phyloP scores from a whole-genome alignment of 2,113 vertebrate genomes.

The Mesoclemmys tuberculata region DNA sequence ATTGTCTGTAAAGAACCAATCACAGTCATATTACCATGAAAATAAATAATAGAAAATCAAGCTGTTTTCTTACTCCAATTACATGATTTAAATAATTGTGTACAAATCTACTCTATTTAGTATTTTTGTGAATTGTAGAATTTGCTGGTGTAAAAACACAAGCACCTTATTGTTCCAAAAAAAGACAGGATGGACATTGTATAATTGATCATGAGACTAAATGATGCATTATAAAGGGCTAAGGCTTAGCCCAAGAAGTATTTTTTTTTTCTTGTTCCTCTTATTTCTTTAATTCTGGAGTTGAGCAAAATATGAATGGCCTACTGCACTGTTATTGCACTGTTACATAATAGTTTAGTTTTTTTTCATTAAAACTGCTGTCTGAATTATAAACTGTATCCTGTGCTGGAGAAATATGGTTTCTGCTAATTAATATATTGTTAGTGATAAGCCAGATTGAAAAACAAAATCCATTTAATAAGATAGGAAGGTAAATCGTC shows the following conservation, averaged over 20 bases:
- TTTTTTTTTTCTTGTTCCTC: not conserved
- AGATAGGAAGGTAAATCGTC: not conserved
- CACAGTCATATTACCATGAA: not conserved
- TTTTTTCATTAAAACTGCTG: not conserved
- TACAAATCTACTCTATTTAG: not conserved
- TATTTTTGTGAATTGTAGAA: not conserved
- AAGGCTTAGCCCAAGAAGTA: not conserved
- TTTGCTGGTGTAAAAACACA: not conserved
- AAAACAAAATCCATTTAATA: not conserved
- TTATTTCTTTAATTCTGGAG: not conserved
- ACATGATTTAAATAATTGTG: not conserved
- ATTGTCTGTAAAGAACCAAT: not conserved
- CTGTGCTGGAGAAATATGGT: not conserved
- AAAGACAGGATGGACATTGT: not conserved
- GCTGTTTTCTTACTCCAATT: not conserved
- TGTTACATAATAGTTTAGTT: not conserved
- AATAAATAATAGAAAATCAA: not conserved
- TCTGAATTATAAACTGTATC: not conserved
- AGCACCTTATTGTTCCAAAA: not conserved
- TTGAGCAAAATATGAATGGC: not conserved
- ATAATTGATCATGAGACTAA: conserved; percentile 20
- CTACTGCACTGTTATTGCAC: not conserved
- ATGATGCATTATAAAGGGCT: conserved; percentile 6
- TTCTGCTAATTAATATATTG: not conserved
- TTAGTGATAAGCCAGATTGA: not conserved